A percentile compares a stretch with the other conserved stretches of the same genome.
Evolutionary conservation across 2,113 vertebrate genomes (phyloP).

Genomic region (Thalassoma bifasciatum): DNA sequence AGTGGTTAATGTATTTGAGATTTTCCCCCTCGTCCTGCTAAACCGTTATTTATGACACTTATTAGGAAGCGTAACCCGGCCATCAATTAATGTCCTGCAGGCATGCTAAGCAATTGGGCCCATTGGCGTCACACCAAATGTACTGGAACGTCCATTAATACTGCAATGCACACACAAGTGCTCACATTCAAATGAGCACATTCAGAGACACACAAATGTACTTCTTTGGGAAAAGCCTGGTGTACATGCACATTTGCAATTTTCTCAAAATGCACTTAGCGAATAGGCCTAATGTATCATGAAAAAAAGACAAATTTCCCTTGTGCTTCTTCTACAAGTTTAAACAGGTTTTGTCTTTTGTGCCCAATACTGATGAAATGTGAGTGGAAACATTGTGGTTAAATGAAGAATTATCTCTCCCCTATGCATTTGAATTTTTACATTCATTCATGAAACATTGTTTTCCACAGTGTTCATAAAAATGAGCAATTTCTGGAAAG

Average conservation of each 20-base stretch:
- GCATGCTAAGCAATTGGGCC: constrained; percentile 79
- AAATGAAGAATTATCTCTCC: background rate
- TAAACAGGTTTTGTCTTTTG: constrained; percentile 6
- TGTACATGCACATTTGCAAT: constrained; percentile 37
- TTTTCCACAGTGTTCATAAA: background rate
- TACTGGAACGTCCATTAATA: constrained; percentile 83
- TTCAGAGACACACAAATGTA: constrained; percentile 46
- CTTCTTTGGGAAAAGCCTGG: constrained; percentile 33
- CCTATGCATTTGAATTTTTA: background rate
- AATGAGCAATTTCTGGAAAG: background rate
- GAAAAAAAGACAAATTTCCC: constrained; percentile 15
- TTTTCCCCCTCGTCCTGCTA: constrained; percentile 76
- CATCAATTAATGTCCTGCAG: constrained; percentile 84
- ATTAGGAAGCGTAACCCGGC: constrained; percentile 82
- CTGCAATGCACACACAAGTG: constrained; percentile 72
- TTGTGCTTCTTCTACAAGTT: background rate
- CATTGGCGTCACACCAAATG: constrained; percentile 81
- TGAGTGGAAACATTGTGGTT: background rate
- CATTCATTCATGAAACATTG: background rate
- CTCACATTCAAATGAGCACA: constrained; percentile 69
- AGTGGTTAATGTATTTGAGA: constrained; percentile 79
- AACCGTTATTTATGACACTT: constrained; percentile 84
- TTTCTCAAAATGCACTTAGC: constrained; percentile 48
- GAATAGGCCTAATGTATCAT: constrained; percentile 45
- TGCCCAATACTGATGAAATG: background rate